phyloP scores from a whole-genome alignment of 2,797 vertebrate species.

The Xyrichtys novacula region DNA sequence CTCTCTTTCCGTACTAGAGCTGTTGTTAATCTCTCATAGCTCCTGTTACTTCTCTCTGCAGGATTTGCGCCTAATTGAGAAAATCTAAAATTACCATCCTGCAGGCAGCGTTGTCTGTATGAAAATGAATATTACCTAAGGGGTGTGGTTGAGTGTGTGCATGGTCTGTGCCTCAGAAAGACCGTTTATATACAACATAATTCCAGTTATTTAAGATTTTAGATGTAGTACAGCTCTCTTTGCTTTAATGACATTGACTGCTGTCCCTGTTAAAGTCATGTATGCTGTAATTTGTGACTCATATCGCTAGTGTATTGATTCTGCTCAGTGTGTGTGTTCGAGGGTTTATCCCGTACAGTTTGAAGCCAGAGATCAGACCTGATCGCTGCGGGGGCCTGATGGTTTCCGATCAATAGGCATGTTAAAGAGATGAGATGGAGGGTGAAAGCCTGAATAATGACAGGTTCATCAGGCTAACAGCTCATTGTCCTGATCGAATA shows the following conservation, averaged over 20 bases:
- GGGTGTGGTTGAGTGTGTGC: slow-evolving; percentile 12
- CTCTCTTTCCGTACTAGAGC: slow-evolving; percentile 59
- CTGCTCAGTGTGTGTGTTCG: neutral
- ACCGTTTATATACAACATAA: neutral
- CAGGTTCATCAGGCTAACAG: neutral
- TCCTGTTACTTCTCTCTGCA: slow-evolving; percentile 72
- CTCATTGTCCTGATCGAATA: neutral
- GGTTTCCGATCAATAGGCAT: slow-evolving; percentile 12
- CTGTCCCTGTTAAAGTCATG: slow-evolving; percentile 14
- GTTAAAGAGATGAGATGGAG: slow-evolving; percentile 5
- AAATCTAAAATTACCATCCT: slow-evolving; percentile 75
- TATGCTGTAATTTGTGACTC: slow-evolving; percentile 19
- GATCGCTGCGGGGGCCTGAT: neutral
- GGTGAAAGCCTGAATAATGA: neutral
- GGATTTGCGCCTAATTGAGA: slow-evolving; percentile 77
- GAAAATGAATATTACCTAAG: slow-evolving; percentile 10
- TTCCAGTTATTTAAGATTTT: neutral
- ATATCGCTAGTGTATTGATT: slow-evolving; percentile 37
- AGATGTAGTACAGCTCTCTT: neutral
- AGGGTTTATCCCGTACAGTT: slow-evolving; percentile 19
- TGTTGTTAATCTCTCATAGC: slow-evolving; percentile 70
- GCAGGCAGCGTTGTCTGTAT: slow-evolving; percentile 14
- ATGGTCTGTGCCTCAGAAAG: neutral
- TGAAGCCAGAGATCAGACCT: slow-evolving; percentile 22
- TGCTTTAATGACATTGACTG: slow-evolving; percentile 7